phyloP scores from a whole-genome alignment of 2,797 vertebrate genomes.

The Megaceryle alcyon region DNA sequence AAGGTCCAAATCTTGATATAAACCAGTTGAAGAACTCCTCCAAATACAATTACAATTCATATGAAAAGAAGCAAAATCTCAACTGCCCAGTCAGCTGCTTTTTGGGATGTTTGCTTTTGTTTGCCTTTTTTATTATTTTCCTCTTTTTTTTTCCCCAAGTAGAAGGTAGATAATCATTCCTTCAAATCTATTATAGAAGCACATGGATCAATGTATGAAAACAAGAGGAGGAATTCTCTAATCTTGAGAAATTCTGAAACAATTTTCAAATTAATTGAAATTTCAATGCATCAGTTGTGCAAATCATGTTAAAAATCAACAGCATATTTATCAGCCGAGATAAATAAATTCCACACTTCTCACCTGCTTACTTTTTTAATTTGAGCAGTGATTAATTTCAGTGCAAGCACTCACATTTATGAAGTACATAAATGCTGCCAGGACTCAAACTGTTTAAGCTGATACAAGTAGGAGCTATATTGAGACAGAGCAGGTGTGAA shows the following conservation, averaged over 20 bases:
- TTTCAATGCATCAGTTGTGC: neutral
- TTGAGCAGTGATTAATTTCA: neutral
- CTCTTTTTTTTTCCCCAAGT: no score
- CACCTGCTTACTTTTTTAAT: neutral
- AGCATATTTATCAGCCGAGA: neutral
- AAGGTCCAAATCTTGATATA: neutral
- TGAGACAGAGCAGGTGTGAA: neutral
- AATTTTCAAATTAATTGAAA: neutral
- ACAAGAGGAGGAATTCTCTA: neutral
- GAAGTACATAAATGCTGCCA: neutral
- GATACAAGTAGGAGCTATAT: neutral
- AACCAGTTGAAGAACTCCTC: neutral
- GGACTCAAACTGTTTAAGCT: neutral
- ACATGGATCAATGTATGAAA: neutral
- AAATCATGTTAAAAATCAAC: neutral
- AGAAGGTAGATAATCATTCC: no score
- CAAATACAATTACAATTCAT: neutral
- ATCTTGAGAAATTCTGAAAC: neutral
- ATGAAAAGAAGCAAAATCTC: rapidly evolving
- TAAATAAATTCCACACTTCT: neutral
- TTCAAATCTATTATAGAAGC: no score
- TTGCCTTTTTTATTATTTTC: no score
- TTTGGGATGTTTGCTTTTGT: neutral
- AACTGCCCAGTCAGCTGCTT: neutral
- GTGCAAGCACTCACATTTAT: neutral